Percentiles rank a stretch among this genome's conserved stretches.
Evolutionary conservation across 2,888 invertebrate genomes (phyloP).

Genomic region (Melieria picta): DNA sequence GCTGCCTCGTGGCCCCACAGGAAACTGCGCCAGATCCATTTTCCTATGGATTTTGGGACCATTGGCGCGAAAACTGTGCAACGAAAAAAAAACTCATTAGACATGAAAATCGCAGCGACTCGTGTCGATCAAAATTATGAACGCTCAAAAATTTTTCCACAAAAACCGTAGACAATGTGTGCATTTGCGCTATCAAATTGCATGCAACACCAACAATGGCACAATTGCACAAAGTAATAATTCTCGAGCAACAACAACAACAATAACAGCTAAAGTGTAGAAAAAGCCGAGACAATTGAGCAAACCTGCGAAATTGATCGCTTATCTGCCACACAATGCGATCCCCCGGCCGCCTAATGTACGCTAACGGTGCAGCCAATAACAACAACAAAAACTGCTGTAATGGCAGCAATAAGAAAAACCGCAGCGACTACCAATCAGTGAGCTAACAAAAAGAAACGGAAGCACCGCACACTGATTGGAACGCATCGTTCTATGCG

Average conservation of each 20-base stretch:
- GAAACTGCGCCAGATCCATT: conserved; percentile 76
- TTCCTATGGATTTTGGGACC: conserved; percentile 80
- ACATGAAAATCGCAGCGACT: too few species aligned
- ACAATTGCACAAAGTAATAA: too few species aligned
- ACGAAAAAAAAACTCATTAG: conserved; percentile 12
- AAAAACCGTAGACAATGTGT: too few species aligned
- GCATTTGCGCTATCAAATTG: too few species aligned
- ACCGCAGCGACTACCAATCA: not conserved
- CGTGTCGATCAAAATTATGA: too few species aligned
- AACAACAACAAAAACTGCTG: not conserved
- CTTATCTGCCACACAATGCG: conserved; percentile 1
- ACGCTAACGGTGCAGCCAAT: conserved; percentile 3
- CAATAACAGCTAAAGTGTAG: too few species aligned
- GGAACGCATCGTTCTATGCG: conserved; percentile 17
- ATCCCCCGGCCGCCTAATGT: not conserved
- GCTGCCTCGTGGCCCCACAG: conserved; percentile 73
- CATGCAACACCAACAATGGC: too few species aligned
- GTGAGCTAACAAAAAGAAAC: conserved; percentile 19
- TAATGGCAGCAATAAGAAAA: not conserved
- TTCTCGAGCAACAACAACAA: too few species aligned
- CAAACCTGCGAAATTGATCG: not conserved
- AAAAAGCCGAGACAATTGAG: not conserved
- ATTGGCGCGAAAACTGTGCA: conserved; percentile 73
- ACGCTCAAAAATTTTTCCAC: too few species aligned
- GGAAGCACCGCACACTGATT: conserved; percentile 46